Percentiles rank a stretch among this genome's conserved stretches.
Evolutionary conservation across 2,113 vertebrate genomes (phyloP).

Genomic region (Sander vitreus): DNA sequence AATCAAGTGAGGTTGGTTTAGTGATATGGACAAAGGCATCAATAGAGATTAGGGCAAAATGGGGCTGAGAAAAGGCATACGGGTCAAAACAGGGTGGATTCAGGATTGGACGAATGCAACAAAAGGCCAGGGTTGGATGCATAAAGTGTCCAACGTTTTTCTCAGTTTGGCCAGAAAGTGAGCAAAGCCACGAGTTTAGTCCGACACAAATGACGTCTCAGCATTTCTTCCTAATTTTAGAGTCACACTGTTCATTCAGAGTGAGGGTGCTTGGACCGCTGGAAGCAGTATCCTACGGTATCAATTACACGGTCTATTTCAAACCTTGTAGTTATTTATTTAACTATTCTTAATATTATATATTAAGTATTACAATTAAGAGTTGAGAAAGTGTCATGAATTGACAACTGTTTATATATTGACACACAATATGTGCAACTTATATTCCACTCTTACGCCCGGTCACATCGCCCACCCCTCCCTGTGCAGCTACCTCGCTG

Average conservation of each 20-base stretch:
- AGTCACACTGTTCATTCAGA: neutral
- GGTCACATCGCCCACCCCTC: too few relatives aligned
- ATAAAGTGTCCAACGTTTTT: neutral
- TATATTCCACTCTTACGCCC: too few relatives aligned
- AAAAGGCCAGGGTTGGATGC: constrained; percentile 48
- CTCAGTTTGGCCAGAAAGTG: constrained; percentile 8
- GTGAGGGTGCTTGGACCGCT: too few relatives aligned
- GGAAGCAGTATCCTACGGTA: too few relatives aligned
- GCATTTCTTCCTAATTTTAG: neutral
- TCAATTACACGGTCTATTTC: too few relatives aligned
- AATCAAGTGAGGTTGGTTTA: constrained; percentile 52
- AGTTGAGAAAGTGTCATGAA: too few relatives aligned
- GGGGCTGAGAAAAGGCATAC: constrained; percentile 62
- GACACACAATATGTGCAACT: too few relatives aligned
- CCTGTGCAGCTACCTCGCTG: too few relatives aligned
- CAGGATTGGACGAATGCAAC: constrained; percentile 35
- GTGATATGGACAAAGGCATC: constrained; percentile 67
- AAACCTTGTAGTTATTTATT: too few relatives aligned
- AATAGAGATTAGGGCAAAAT: constrained; percentile 37
- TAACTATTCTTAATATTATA: too few relatives aligned
- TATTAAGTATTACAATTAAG: too few relatives aligned
- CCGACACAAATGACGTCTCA: constrained; percentile 4
- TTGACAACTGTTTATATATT: too few relatives aligned
- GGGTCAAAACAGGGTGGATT: constrained; percentile 30
- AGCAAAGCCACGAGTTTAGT: constrained; percentile 3